Conservation (phyloP, 1,140 invertebrate genomes). For the Stegodyphus mimosarum region DNA sequence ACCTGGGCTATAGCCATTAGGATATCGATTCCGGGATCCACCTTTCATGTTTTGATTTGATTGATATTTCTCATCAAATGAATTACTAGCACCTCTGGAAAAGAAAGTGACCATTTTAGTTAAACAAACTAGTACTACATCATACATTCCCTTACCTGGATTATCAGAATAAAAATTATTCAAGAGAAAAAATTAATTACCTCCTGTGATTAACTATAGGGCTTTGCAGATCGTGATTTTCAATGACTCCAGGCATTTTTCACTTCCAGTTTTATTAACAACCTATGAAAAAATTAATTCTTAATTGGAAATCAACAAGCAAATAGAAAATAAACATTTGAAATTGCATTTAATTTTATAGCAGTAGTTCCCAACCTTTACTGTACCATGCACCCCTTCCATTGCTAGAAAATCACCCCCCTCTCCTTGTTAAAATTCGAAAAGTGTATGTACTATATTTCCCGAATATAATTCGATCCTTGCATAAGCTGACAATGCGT, state of each 20-base stretch:
- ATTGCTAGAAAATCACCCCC: no score
- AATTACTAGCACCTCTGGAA: constrained; percentile 8
- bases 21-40: constrained; percentile 51
- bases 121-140: background rate
- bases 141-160: background rate
- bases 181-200: no score
- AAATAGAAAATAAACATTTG: no score
- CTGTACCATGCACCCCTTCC: no score
- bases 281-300: constrained; percentile 6
- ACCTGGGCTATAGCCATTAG: constrained; percentile 60
- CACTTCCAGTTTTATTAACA: background rate
- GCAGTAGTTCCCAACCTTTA: no score
- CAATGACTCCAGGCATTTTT: constrained; percentile 53
- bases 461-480: no score
- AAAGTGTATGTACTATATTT: no score
- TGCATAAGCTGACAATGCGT: no score
- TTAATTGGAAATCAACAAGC: no score
- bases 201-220: background rate
- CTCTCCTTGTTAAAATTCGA: no score
- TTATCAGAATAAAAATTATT: background rate
- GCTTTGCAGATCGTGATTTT: background rate
- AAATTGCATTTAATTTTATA: no score
- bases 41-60: constrained; percentile 31
- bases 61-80: constrained; percentile 17
- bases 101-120: background rate